Evolutionary conservation across 2,888 invertebrate species (phyloP).

Genomic region (Druceiella hillmani): DNA sequence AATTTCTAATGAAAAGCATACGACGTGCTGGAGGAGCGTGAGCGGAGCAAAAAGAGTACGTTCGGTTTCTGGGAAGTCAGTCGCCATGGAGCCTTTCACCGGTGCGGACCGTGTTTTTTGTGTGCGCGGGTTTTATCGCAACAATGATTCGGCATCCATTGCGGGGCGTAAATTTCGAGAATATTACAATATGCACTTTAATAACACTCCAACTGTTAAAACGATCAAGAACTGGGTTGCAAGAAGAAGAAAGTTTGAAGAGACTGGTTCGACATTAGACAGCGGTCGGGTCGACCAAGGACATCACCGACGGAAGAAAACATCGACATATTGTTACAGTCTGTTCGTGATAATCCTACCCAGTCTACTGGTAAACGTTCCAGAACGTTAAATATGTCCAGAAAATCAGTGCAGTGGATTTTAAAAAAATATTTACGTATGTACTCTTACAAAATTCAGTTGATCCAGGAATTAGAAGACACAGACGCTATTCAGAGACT

Average conservation of each 20-base stretch:
- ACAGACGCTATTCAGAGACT: too few species aligned
- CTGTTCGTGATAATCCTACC: not conserved
- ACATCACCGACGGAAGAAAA: not conserved
- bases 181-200: too few species aligned
- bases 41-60: not conserved
- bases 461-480: not conserved
- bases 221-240: too few species aligned
- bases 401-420: not conserved
- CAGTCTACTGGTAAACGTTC: constrained; percentile 1
- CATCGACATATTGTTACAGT: not conserved
- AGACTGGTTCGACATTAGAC: too few species aligned
- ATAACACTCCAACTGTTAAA: too few species aligned
- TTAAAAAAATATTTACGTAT: not conserved
- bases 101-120: not conserved
- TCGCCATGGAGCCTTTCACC: constrained; percentile 1
- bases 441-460: constrained; percentile 1
- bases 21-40: not conserved
- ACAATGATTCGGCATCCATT: too few species aligned
- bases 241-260: too few species aligned
- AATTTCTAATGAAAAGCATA: constrained; percentile 1
- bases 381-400: constrained; percentile 1
- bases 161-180: too few species aligned
- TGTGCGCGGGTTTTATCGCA: too few species aligned
- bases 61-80: constrained; percentile 1
- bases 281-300: too few species aligned